Base-by-base conservation (phyloP, 2,113 vertebrate species). In the Limanda limanda region DNA sequence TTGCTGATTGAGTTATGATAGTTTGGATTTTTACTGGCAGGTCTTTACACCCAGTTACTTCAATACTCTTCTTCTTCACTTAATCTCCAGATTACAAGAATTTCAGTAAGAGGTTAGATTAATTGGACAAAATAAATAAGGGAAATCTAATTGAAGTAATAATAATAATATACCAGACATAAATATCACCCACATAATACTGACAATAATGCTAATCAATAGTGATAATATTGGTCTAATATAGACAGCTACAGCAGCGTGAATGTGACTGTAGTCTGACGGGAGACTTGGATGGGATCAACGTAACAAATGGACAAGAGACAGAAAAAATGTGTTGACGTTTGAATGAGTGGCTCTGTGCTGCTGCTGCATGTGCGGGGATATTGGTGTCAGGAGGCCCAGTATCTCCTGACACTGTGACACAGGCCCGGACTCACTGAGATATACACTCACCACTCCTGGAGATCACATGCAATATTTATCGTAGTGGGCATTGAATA, bases 301-400 rank as follows among this genome's bases (percentile, higher is more conserved):
- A 71, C 76, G 67, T 68, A 69, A 71, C 58, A 84, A 72, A 75
- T 8, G 18, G 5, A 70, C 73, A 86, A 81, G 73, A 51, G 45
- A 72, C 27, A 25, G 10, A 71, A 80, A 76, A 75, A 76, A 77
- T 48, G 59, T 58, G 65, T 21, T 85, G 40, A 12, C 40, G 79
- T 91, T 93, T 92, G 89, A 91, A 92, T 89, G 87, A 87, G 79
- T 61, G 79, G 68, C 85, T 89, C 83, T 94, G 91, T 89, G 85
- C 74, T 83, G 48, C 55, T 71, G 64, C 70, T 80, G 83, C 74
- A 77, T 86, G 81, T 90, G 86, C 56, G 88, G 91, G 74, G 92
- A 92, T 90, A 90, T 88, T 91, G 90, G 91, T 93, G 93, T 90
- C 92, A 93, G 92, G 90, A 91, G 88, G 89, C 85, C 83, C 81